phyloP scores from a whole-genome alignment of 1,140 invertebrate genomes.

The Magallana gigas region DNA sequence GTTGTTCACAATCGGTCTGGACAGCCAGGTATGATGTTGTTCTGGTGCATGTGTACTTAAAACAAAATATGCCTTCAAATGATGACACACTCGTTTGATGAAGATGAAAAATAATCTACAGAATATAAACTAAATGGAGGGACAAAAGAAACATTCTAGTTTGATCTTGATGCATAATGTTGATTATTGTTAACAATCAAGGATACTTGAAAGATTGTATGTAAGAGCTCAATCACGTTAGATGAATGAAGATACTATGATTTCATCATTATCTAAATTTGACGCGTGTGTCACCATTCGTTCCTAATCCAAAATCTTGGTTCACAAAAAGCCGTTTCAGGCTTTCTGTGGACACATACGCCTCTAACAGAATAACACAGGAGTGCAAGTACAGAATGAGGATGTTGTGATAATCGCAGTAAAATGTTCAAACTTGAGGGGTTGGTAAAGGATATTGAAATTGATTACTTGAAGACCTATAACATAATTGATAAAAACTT shows the following conservation, averaged over 20 bases:
- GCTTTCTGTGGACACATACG: neutral
- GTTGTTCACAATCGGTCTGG: constrained; percentile 95
- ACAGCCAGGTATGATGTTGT: constrained; percentile 87
- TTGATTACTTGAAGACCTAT: too few relatives aligned
- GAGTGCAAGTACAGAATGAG: neutral
- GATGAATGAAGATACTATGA: neutral
- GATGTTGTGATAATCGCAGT: too few relatives aligned
- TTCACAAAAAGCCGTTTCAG: neutral
- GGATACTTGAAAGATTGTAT: too few relatives aligned
- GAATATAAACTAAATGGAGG: neutral
- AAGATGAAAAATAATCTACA: neutral
- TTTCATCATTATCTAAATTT: neutral
- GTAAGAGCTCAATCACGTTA: neutral
- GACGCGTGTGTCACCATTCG: neutral
- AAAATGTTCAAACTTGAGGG: too few relatives aligned
- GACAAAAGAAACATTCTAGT: too few relatives aligned
- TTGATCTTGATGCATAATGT: too few relatives aligned
- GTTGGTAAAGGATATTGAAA: too few relatives aligned
- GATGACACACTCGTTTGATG: neutral
- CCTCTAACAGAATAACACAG: neutral
- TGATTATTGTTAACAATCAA: too few relatives aligned
- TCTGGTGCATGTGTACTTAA: neutral
- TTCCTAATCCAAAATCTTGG: neutral
- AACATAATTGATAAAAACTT: too few relatives aligned
- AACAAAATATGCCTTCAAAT: neutral